These are phyloP conservation scores for Diarsia dahlii DNA, from an alignment of 2,888 invertebrate genomes.

Conservation along the genomic window DNA sequence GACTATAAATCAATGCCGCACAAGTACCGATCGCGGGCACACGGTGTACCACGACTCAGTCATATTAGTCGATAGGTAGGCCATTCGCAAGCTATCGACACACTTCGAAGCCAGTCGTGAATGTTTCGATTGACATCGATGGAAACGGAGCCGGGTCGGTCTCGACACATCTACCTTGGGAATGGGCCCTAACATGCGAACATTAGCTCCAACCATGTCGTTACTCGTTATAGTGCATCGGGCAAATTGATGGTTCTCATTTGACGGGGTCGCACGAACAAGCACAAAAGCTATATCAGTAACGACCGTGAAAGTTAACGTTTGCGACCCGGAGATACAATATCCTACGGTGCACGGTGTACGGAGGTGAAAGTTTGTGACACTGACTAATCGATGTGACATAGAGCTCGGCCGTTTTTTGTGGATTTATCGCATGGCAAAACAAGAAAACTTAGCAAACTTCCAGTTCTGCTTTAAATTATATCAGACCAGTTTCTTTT, in stretches of 20 bases:
- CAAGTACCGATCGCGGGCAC: constrained; percentile 37
- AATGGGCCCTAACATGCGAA: constrained; percentile 63
- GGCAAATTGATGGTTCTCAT: constrained; percentile 74
- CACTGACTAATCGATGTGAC: constrained; percentile 83
- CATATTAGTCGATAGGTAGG: constrained; percentile 66
- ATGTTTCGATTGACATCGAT: constrained; percentile 79
- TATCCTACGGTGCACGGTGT: constrained; percentile 79
- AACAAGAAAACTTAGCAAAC: constrained; percentile 57
- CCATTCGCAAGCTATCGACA: constrained; percentile 70
- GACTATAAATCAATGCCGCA: constrained; percentile 55
- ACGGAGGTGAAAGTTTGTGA: constrained; percentile 86
- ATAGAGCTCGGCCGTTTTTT: constrained; percentile 72
- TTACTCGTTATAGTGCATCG: constrained; percentile 58
- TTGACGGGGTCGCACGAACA: constrained; percentile 73
- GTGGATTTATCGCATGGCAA: constrained; percentile 67
- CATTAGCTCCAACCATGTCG: constrained; percentile 44
- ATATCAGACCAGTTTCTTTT: constrained; percentile 50
- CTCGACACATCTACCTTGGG: constrained; percentile 67
- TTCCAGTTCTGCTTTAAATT: constrained; percentile 25
- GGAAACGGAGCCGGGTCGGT: constrained; percentile 73
- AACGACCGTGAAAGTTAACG: constrained; percentile 82
- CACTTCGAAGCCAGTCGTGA: constrained; percentile 72
- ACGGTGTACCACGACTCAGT: constrained; percentile 49
- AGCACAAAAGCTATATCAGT: constrained; percentile 75
- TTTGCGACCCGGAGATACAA: constrained; percentile 79